Evolutionary conservation across 2,888 invertebrate genomes (phyloP).

Genomic region (Phalera bucephala): DNA sequence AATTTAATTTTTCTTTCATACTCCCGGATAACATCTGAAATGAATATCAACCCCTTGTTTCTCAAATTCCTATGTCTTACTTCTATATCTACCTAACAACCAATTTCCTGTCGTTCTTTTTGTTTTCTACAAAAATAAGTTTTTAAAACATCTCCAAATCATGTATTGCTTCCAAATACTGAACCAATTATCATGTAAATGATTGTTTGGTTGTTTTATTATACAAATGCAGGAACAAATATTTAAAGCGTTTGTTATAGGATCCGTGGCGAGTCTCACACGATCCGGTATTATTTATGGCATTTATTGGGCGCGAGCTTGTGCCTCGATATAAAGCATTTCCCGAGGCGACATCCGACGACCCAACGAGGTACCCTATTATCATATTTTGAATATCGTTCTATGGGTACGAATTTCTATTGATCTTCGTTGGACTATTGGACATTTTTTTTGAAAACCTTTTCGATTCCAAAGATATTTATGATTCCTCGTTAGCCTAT

Average conservation of each 20-base stretch:
- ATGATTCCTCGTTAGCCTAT: no score
- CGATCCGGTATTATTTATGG: constrained; percentile 72
- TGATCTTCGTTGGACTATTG: no score
- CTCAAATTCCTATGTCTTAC: no score
- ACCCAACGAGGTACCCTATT: constrained; percentile 35
- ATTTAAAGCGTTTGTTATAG: constrained; percentile 58
- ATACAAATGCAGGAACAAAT: constrained; percentile 51
- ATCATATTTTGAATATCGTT: constrained; percentile 2
- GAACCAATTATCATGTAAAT: constrained; percentile 34
- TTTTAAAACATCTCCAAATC: constrained; percentile 3
- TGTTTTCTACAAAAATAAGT: constrained; percentile 7
- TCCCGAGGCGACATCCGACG: constrained; percentile 70
- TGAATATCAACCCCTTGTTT: no score
- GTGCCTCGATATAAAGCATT: constrained; percentile 65
- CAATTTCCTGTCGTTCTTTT: no score
- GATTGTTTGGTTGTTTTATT: constrained; percentile 49
- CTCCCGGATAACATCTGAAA: no score
- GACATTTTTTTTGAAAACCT: no score
- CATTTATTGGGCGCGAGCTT: constrained; percentile 69
- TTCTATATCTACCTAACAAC: no score
- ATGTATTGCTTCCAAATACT: constrained; percentile 19
- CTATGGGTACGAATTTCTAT: no score
- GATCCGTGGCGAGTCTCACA: constrained; percentile 70
- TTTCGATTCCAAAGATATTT: no score
- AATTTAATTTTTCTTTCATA: no score